phyloP scores from a whole-genome alignment of 2,888 invertebrate genomes.

The Melinaea menophilus region DNA sequence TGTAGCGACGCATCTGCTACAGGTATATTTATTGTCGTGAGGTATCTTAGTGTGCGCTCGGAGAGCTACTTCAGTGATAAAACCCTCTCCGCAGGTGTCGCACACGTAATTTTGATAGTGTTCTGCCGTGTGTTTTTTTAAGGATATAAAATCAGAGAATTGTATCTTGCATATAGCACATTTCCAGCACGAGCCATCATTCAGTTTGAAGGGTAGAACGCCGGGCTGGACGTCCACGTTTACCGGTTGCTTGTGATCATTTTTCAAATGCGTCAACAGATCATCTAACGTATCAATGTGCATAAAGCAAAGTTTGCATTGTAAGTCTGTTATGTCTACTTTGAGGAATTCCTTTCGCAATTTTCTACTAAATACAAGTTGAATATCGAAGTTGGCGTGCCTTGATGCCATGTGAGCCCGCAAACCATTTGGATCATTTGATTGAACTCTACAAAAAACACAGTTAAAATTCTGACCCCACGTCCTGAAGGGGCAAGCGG shows the following conservation, averaged over 20 bases:
- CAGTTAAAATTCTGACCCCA: constrained; percentile 73
- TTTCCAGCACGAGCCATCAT: constrained; percentile 64
- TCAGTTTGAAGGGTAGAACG: constrained; percentile 65
- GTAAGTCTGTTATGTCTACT: constrained; percentile 67
- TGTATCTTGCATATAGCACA: constrained; percentile 66
- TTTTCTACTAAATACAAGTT: constrained; percentile 64
- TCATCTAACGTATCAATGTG: constrained; percentile 62
- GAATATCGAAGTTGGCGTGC: constrained; percentile 64
- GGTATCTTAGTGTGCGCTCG: constrained; percentile 64
- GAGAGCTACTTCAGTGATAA: constrained; percentile 65
- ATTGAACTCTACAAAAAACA: constrained; percentile 65
- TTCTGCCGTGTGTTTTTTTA: constrained; percentile 66
- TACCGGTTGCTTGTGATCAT: constrained; percentile 67
- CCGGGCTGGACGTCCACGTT: constrained; percentile 67
- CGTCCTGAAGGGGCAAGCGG: constrained; percentile 66
- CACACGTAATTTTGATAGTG: constrained; percentile 71
- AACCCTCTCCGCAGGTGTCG: constrained; percentile 70
- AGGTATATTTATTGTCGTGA: constrained; percentile 66
- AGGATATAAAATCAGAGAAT: constrained; percentile 61
- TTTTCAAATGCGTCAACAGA: constrained; percentile 60
- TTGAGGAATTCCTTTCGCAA: constrained; percentile 66
- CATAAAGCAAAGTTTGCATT: constrained; percentile 66
- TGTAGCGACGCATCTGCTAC: constrained; percentile 66
- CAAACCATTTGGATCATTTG: constrained; percentile 66
- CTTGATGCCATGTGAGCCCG: constrained; percentile 64